These are phyloP conservation scores for Diaprepes abbreviatus DNA, from an alignment of 2,888 invertebrate genomes.

Conservation along the genomic window DNA sequence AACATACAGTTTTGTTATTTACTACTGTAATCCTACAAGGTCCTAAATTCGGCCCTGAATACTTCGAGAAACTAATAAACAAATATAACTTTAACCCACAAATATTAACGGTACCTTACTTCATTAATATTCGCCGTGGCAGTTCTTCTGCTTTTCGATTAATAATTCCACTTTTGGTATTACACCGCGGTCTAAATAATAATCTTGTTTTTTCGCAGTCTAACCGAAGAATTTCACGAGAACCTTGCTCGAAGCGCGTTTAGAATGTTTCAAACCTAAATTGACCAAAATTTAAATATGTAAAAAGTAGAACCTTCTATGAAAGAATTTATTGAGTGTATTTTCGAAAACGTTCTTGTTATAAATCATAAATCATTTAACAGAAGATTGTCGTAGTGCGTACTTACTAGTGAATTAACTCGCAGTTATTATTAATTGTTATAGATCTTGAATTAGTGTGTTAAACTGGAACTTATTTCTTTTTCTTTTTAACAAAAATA, in stretches of 20 bases:
- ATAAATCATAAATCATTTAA: neutral
- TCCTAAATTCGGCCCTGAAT: no score
- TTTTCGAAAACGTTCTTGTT: neutral
- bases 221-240: neutral
- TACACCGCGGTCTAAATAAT: neutral
- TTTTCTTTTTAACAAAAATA: no score
- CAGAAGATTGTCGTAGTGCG: neutral
- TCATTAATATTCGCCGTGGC: constrained; percentile 30
- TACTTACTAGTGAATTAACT: neutral
- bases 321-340: neutral
- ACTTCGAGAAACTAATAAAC: neutral
- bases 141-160: constrained; percentile 21
- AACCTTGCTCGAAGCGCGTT: neutral
- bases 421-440: neutral
- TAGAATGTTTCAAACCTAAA: neutral
- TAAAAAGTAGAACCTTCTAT: neutral
- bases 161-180: constrained; percentile 19
- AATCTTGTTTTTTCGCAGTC: neutral
- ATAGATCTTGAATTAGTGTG: no score
- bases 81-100: constrained; percentile 28
- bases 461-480: no score
- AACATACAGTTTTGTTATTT: no score
- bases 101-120: constrained; percentile 25
- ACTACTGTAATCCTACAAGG: no score
- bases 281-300: neutral